Evolutionary conservation across 2,113 vertebrate genomes (phyloP).

Genomic region (Mirounga angustirostris): DNA sequence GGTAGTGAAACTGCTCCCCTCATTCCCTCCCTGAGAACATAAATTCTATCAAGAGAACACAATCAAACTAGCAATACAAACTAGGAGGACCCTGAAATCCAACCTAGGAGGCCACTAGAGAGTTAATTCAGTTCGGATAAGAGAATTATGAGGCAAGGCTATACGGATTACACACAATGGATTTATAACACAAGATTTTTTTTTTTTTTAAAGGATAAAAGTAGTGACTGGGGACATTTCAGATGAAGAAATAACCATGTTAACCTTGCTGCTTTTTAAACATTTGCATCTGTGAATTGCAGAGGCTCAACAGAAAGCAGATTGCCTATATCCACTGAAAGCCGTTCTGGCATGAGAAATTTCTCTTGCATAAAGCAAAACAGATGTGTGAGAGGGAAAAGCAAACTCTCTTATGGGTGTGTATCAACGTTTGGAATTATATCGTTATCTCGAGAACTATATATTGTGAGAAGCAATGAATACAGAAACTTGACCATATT

Average conservation of each 20-base stretch:
- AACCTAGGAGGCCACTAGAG: constrained; percentile 10
- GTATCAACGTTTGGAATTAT: constrained; percentile 61
- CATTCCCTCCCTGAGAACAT: background rate
- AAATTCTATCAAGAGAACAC: background rate
- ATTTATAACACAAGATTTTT: constrained; percentile 59
- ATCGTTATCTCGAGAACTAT: constrained; percentile 58
- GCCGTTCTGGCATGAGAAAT: constrained; percentile 77
- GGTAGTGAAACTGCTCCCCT: background rate
- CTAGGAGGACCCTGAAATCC: background rate
- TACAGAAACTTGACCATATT: constrained; percentile 9
- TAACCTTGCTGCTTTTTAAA: constrained; percentile 76
- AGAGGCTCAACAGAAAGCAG: constrained; percentile 79
- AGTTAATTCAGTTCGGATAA: constrained; percentile 51
- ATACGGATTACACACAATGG: constrained; percentile 46
- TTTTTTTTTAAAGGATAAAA: constrained; percentile 45
- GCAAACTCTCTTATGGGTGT: constrained; percentile 57
- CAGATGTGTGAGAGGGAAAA: constrained; percentile 77
- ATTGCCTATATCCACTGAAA: constrained; percentile 75
- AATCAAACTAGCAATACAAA: background rate
- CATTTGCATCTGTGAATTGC: constrained; percentile 76
- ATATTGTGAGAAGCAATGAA: constrained; percentile 14
- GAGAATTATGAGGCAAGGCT: constrained; percentile 43
- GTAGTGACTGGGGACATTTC: constrained; percentile 71
- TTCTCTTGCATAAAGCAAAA: constrained; percentile 81
- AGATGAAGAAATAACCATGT: constrained; percentile 77